Conservation (phyloP, 1,140 invertebrate species). For the Drosophila murphyi region DNA sequence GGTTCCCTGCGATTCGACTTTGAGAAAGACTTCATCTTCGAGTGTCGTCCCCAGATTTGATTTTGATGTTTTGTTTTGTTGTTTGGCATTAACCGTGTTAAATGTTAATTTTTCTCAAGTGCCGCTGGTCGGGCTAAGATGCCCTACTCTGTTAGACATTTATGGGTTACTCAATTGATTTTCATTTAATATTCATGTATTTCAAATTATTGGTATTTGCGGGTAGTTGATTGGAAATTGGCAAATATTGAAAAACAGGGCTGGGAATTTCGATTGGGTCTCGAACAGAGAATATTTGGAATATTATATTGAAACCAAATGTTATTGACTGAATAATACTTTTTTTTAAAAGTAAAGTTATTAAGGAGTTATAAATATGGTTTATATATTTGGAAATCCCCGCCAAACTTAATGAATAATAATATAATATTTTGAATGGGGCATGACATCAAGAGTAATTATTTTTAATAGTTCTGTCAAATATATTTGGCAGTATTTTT, state of each 20-base stretch:
- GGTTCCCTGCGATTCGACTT: slow-evolving; percentile 22
- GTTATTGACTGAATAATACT: too few relatives aligned
- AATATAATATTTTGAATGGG: too few relatives aligned
- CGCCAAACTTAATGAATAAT: too few relatives aligned
- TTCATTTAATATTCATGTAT: slow-evolving; percentile 70
- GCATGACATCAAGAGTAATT: too few relatives aligned
- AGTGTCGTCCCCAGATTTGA: slow-evolving; percentile 52
- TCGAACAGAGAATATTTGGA: not conserved
- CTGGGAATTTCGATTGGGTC: slow-evolving; percentile 12
- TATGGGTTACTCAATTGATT: slow-evolving; percentile 60
- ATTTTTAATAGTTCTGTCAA: too few relatives aligned
- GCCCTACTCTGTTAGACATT: slow-evolving; percentile 14
- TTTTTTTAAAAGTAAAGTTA: too few relatives aligned
- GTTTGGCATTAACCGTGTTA: slow-evolving; percentile 76
- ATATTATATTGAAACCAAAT: too few relatives aligned
- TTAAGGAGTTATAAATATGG: too few relatives aligned
- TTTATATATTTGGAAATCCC: too few relatives aligned
- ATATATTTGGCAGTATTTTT: too few relatives aligned
- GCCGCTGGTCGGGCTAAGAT: slow-evolving; percentile 44
- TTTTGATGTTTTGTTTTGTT: slow-evolving; percentile 77
- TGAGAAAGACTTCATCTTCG: slow-evolving; percentile 8
- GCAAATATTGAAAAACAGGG: slow-evolving; percentile 45
- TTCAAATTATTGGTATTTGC: slow-evolving; percentile 55
- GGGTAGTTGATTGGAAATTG: slow-evolving; percentile 66
- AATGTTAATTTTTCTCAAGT: slow-evolving; percentile 78